Evolutionary conservation across 92 coral and sea anemone genomes (phyloP), one percentile per base, ranked within the genome.

Genomic region (Epizoanthus illoricatus): DNA sequence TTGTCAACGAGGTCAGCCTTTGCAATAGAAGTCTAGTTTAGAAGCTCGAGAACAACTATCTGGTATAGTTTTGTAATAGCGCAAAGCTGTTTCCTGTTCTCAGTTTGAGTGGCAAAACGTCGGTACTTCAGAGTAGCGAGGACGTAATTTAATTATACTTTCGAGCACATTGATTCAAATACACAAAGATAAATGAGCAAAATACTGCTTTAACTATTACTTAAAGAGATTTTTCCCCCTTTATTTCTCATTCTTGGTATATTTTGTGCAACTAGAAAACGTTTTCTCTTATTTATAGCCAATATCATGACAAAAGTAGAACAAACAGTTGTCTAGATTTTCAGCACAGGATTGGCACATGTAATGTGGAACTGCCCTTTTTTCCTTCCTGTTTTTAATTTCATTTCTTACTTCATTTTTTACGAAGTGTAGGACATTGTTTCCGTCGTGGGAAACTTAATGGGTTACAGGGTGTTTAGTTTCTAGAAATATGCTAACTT

Each of bases 381-480:
- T 17, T 20, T 24, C 9, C 62, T 59, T 75, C 43, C 81, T 24
- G n/a, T 47, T 62, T 58, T 78, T 45, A 40, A 43, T 78, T 63
- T 13, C 20, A 63, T 4, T 63, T 62, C 54, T 63, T 11, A 24
- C 52, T 49, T 71, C 59, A 8, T n/a, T 60, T 78, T 43, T 42
- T 23, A 78, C 39, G 61, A 63, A 78, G 23, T 43, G 28, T 18
- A 15, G 21, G 8, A 63, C 47, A 78, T 20, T 63, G 82, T 78
- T 78, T 78, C 82, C 82, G 82, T 69, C 61, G 40, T 41, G 67
- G 71, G 61, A 24, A 40, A 5, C 42, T 21, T n/a, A 78, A 78
- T 78, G 71, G 58, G 42, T 62, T 42, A 42, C 33, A 12, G 47
- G 64, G 82, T 9, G 47, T 64, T 61, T 47, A 62, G 54, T 78